A percentile compares a stretch with the other conserved stretches of the same genome.
Conservation (phyloP, 2,113 vertebrate species). For the Hemicordylus capensis region DNA sequence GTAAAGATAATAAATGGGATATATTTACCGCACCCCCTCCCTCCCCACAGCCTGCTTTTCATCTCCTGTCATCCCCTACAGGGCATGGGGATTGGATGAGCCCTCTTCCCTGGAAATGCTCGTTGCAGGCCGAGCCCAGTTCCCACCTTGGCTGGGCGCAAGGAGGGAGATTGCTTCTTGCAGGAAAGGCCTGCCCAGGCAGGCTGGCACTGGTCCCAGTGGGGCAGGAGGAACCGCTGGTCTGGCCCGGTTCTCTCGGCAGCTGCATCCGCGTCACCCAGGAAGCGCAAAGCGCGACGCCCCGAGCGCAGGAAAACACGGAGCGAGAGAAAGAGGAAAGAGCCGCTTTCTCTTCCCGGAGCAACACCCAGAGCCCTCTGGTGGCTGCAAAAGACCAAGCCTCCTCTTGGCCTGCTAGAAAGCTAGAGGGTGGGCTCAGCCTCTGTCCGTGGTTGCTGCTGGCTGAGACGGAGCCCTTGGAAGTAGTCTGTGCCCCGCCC, state of each 20-base stretch:
- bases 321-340: background rate
- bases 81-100: too few species aligned
- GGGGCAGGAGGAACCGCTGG: background rate
- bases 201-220: background rate
- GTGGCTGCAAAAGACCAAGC: background rate
- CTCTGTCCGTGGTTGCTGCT: too few species aligned
- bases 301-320: conserved; percentile 5
- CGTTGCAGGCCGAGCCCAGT: background rate
- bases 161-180: too few species aligned
- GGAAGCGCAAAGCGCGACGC: conserved; percentile 16
- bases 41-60: too few species aligned
- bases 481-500: too few species aligned
- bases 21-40: background rate
- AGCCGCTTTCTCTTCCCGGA: background rate
- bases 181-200: too few species aligned
- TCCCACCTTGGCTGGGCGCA: background rate
- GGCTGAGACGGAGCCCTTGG: too few species aligned
- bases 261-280: conserved; percentile 19
- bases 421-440: too few species aligned
- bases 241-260: background rate
- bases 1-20: background rate
- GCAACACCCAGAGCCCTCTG: conserved; percentile 19
- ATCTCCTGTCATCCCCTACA: background rate
- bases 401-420: background rate
- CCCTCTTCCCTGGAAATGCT: background rate